These are phyloP conservation scores for Brachypteracias leptosomus DNA, from an alignment of 2,113 vertebrate species.

Conservation along the genomic window DNA sequence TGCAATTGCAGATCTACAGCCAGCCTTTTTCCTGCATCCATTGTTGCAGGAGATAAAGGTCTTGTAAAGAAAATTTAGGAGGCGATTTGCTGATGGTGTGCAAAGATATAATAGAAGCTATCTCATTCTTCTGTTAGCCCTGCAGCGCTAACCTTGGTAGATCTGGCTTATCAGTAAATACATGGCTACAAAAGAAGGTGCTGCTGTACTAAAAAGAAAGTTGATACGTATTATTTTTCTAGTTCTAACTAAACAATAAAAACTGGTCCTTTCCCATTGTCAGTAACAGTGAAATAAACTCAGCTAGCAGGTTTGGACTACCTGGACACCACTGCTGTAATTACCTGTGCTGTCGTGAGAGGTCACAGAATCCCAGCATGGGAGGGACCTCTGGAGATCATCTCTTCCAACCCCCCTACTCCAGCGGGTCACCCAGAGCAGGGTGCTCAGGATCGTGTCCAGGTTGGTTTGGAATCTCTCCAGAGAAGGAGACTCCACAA, in stretches of 20 bases:
- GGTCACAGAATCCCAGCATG: not conserved
- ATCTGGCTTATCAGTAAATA: not conserved
- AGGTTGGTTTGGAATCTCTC: not conserved
- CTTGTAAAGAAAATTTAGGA: not conserved
- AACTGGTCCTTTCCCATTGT: not conserved
- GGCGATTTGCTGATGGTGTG: not conserved
- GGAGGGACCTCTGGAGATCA: not conserved
- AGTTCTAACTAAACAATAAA: not conserved
- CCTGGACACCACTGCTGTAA: not conserved
- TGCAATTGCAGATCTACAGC: not conserved
- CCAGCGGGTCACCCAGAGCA: not conserved
- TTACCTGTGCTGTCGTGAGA: rapidly evolving
- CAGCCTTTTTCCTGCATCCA: not conserved
- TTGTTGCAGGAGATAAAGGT: not conserved
- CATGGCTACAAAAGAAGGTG: not conserved
- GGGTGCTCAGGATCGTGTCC: not conserved
- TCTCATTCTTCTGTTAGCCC: not conserved
- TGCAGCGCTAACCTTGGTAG: not conserved
- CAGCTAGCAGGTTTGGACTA: not conserved
- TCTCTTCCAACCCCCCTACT: not conserved
- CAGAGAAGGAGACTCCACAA: not conserved
- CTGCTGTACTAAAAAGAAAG: not conserved
- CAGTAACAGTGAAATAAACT: not conserved
- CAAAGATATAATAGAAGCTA: not conserved
- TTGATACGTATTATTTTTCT: not conserved